Conservation (phyloP, 2,113 vertebrate species). For the Leiothrix lutea region DNA sequence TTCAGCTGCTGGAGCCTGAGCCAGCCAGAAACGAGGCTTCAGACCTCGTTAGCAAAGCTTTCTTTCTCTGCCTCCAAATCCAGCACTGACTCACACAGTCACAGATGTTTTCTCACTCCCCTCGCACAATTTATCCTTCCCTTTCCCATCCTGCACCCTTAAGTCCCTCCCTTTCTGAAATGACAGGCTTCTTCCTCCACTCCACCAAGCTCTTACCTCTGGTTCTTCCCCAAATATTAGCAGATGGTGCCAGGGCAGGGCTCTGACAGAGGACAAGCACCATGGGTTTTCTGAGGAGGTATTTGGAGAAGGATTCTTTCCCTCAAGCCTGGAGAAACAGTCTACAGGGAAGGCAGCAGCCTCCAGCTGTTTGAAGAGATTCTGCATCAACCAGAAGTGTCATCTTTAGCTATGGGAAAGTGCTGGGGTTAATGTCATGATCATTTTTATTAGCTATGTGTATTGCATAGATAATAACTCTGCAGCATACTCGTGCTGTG, state of each 20-base stretch:
- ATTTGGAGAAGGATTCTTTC: background rate
- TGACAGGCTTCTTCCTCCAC: background rate
- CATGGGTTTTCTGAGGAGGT: background rate
- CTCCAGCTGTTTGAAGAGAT: background rate
- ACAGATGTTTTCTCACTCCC: background rate
- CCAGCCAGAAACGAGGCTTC: background rate
- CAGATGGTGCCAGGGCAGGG: background rate
- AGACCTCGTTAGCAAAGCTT: background rate
- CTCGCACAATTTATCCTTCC: background rate
- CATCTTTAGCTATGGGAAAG: background rate
- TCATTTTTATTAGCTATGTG: background rate
- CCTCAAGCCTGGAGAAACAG: background rate
- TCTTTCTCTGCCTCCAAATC: background rate
- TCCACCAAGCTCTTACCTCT: background rate
- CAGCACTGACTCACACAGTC: background rate
- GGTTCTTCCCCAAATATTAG: background rate
- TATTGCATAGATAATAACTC: background rate
- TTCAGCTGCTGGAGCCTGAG: background rate
- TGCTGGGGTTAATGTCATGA: background rate
- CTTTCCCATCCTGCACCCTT: background rate
- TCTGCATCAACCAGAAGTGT: background rate
- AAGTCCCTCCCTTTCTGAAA: background rate
- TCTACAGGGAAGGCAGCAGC: background rate
- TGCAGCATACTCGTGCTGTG: rapidly evolving
- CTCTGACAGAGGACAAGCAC: background rate